Evolutionary conservation across 2,113 vertebrate species (phyloP).

Genomic region (Camelus dromedarius): DNA sequence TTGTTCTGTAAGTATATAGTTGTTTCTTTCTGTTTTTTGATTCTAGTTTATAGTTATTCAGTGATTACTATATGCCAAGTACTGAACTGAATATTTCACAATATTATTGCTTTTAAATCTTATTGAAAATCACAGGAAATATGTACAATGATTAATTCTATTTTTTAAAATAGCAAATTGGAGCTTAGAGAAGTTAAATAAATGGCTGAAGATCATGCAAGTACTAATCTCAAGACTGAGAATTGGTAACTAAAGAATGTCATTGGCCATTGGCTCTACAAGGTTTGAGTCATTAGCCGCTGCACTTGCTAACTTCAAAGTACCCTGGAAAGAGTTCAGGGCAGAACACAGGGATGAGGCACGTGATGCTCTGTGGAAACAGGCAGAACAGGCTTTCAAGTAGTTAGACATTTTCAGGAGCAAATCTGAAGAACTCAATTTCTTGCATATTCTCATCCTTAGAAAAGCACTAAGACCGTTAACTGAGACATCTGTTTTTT

Average conservation of each 20-base stretch:
- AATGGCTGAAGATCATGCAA: neutral
- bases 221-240: neutral
- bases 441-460: neutral
- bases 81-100: neutral
- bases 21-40: neutral
- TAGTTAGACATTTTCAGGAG: neutral
- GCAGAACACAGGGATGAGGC: neutral
- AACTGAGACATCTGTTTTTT: neutral
- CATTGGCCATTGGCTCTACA: neutral
- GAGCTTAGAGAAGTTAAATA: constrained; percentile 1
- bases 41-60: neutral
- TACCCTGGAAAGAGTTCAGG: neutral
- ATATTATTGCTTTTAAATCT: neutral
- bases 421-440: neutral
- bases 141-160: neutral
- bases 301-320: neutral
- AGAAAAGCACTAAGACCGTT: neutral
- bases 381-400: neutral
- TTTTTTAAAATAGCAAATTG: neutral
- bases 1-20: neutral
- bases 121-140: neutral
- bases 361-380: neutral
- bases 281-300: neutral
- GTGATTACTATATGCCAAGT: neutral
- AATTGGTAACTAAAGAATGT: neutral